Evolutionary conservation across 2,113 vertebrate genomes (phyloP), one percentile per base, ranked within the genome.

Genomic region (Australoheros scitulus): DNA sequence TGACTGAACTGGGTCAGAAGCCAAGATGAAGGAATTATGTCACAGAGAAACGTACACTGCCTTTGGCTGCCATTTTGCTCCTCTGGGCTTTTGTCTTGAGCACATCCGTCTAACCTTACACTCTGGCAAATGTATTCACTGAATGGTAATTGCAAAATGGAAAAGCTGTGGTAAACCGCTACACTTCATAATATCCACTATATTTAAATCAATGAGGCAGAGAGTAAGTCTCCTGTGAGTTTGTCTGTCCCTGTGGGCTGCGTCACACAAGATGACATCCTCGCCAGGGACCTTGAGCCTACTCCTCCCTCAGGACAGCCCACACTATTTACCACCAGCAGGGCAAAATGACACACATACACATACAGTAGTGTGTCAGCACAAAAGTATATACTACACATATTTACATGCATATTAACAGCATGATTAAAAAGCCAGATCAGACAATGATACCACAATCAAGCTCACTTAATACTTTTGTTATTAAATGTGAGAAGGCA

Each of bases 1-100:
- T 88, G 92, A 93, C 92, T 92, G 87, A 94, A 92, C 87, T 92
- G 91, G 90, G 91, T 92, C 89, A 92, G 76, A 87, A 82, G 78
- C 84, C 81, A 88, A 87, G 81, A 86, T 89, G 86, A 90, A 88
- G 88, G 91, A 92, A 92, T 92, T 87, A 91, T 90, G 91, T 91
- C 88, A 88, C 74, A 81, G 11, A 80, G 58, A 41, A 82, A 85
- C 81, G 34, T 68, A 43, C 70, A 64, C 75, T 81, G 78, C 70
- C 76, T 68, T 57, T 24, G 47, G 76, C 81, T 76, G 68, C 26
- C 81, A 81, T 47, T 55, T 63, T 63, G 20, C 6, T 87, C 70
- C 68, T 86, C 20, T 17, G 38, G 56, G 56, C 55, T 72, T 86
- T 83, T 81, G 74, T 88, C 75, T 83, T 15, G 0, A 59, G 47